Conservation (phyloP, 2,888 invertebrate species). For the Drosophila anceps region DNA sequence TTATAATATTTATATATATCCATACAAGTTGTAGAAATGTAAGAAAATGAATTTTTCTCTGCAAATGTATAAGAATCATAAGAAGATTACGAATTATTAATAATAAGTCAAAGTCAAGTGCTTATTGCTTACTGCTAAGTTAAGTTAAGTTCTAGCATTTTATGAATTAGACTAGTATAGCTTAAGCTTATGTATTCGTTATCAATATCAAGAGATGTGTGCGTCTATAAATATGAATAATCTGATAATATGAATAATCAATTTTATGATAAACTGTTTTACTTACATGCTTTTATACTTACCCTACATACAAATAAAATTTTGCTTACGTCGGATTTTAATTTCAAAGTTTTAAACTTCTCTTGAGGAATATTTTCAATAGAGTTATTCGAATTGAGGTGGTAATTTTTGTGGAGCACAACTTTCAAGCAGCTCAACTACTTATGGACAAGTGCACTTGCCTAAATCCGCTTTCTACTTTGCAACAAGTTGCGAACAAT, state of each 20-base stretch:
- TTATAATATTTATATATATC: no score
- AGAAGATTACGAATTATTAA: background rate
- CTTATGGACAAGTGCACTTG: background rate
- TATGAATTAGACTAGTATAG: background rate
- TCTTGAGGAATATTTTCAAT: background rate
- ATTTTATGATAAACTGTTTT: background rate
- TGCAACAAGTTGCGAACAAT: conserved; percentile 46
- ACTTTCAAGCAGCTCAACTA: background rate
- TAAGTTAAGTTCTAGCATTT: background rate
- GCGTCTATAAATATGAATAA: background rate
- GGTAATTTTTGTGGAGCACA: background rate
- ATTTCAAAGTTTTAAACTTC: background rate
- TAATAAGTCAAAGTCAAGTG: background rate
- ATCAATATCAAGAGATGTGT: background rate
- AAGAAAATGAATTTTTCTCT: no score
- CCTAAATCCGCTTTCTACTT: conserved; percentile 12
- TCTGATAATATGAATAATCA: no score
- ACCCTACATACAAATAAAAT: background rate
- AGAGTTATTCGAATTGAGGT: background rate
- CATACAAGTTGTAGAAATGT: no score
- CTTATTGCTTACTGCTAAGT: background rate
- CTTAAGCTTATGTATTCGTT: background rate
- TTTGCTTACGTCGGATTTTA: background rate
- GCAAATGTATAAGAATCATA: background rate
- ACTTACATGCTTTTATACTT: background rate